Conservation (phyloP, 1,140 invertebrate genomes). For the Dinothrombium tinctorium region DNA sequence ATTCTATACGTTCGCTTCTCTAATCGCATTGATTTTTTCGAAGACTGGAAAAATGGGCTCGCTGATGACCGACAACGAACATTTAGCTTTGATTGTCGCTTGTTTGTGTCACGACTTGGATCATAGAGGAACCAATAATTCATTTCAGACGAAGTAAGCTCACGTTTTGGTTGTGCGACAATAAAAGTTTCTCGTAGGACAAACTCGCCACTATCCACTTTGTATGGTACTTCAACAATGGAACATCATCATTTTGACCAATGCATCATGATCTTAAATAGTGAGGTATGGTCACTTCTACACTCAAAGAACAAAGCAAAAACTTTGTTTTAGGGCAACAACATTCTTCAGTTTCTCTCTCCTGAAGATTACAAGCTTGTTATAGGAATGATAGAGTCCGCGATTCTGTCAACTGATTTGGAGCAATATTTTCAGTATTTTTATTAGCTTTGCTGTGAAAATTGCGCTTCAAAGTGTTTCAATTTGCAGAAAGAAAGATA, state of each 20-base stretch:
- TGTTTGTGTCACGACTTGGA: constrained; percentile 92
- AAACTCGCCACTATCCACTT: constrained; percentile 55
- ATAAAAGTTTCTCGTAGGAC: constrained; percentile 29
- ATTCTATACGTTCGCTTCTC: not conserved
- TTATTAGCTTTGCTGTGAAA: constrained; percentile 49
- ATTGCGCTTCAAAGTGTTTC: constrained; percentile 40
- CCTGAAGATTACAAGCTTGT: constrained; percentile 67
- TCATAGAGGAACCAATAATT: constrained; percentile 34
- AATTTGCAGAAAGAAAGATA: constrained; percentile 57
- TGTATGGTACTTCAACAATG: constrained; percentile 87
- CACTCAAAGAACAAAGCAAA: not conserved
- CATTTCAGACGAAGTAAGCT: constrained; percentile 35
- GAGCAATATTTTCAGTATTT: constrained; percentile 81
- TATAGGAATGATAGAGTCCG: constrained; percentile 71
- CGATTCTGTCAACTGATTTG: constrained; percentile 79
- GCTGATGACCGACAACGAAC: constrained; percentile 36
- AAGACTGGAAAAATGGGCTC: constrained; percentile 20
- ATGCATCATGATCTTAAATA: constrained; percentile 71
- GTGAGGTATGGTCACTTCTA: constrained; percentile 20
- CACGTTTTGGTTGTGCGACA: constrained; percentile 9
- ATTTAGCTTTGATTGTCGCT: constrained; percentile 74
- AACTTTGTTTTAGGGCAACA: constrained; percentile 36
- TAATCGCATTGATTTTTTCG: not conserved
- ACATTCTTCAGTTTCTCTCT: constrained; percentile 57
- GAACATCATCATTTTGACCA: constrained; percentile 96